Conservation (phyloP, 2,797 vertebrate genomes). For the Decapterus maruadsi region DNA sequence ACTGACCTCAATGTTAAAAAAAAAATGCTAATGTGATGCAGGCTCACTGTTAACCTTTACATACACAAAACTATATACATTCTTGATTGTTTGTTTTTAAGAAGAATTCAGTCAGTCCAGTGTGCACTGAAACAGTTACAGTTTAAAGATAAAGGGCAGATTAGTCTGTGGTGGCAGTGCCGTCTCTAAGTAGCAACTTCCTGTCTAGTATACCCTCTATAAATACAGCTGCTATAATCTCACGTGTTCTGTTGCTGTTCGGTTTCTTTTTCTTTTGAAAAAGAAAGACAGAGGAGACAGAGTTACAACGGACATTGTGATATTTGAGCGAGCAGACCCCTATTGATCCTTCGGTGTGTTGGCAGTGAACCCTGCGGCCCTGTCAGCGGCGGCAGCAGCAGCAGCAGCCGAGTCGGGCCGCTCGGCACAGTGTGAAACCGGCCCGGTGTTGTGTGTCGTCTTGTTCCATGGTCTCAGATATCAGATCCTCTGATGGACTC, state of each 20-base stretch:
- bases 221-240: background rate
- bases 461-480: constrained; percentile 82
- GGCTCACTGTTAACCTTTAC: too few relatives aligned
- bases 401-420: background rate
- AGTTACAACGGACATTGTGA: background rate
- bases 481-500: constrained; percentile 74
- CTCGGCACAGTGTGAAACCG: constrained; percentile 22
- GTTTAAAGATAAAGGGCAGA: background rate
- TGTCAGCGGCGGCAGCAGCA: constrained; percentile 2
- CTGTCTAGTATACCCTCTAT: background rate
- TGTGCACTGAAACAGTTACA: background rate
- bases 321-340: constrained; percentile 2
- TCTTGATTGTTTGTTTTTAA: too few relatives aligned
- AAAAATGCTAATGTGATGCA: too few relatives aligned
- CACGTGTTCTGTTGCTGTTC: background rate
- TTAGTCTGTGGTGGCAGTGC: background rate
- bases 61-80: too few relatives aligned
- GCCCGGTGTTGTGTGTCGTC: constrained; percentile 73
- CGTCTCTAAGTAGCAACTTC: too few relatives aligned
- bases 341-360: constrained; percentile 1
- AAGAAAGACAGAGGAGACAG: background rate
- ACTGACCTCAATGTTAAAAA: too few relatives aligned
- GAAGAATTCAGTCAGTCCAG: background rate
- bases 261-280: background rate
- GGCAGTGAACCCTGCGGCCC: constrained; percentile 9